These are phyloP conservation scores for Atopsyche davidsoni DNA, from an alignment of 1,140 invertebrate species.

Conservation along the genomic window DNA sequence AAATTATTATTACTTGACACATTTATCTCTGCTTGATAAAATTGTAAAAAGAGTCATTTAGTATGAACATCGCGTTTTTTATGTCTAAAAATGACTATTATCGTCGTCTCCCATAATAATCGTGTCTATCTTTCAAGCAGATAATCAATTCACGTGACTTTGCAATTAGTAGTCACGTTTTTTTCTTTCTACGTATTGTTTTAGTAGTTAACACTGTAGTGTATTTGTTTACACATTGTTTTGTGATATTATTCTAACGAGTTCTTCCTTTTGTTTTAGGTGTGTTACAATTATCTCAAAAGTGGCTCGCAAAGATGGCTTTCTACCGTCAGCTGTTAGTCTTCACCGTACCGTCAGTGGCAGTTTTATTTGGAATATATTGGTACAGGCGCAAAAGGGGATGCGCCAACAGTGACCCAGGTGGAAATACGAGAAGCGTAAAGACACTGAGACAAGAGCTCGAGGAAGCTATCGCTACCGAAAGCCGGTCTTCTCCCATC, in stretches of 20 bases:
- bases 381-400: slow-evolving; percentile 59
- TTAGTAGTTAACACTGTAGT: too few species aligned
- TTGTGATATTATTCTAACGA: too few species aligned
- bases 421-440: slow-evolving; percentile 46
- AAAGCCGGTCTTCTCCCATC: neutral
- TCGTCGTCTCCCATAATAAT: too few species aligned
- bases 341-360: slow-evolving; percentile 55
- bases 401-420: slow-evolving; percentile 49
- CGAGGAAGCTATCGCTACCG: slow-evolving; percentile 34
- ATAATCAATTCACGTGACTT: neutral
- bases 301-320: slow-evolving; percentile 49
- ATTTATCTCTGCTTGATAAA: too few species aligned
- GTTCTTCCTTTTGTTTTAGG: slow-evolving; percentile 26
- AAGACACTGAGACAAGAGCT: slow-evolving; percentile 47
- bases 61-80: too few species aligned
- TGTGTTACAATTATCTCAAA: slow-evolving; percentile 32
- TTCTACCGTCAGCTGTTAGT: slow-evolving; percentile 53
- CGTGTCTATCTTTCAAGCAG: too few species aligned
- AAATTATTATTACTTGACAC: too few species aligned
- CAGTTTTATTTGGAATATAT: slow-evolving; percentile 55
- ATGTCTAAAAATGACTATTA: too few species aligned
- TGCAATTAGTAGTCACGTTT: neutral
- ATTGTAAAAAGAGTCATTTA: too few species aligned
- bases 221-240: too few species aligned
- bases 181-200: neutral